Base-by-base conservation (phyloP, 2,888 invertebrate species). In the Drosophila cracens region DNA sequence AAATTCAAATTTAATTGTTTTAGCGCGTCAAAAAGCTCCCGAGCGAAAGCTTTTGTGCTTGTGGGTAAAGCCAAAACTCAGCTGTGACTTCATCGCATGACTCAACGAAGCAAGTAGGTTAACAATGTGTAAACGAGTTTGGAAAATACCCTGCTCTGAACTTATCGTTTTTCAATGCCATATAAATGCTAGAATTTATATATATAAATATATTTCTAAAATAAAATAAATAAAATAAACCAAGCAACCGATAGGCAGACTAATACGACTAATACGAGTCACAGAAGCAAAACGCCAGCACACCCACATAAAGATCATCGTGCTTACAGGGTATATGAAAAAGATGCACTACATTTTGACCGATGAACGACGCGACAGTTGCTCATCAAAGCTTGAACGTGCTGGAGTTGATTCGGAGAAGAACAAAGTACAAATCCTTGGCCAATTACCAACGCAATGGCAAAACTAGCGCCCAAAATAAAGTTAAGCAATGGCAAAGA, bases 401-500 rank as follows among this genome's bases (percentile, higher is more conserved):
- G 71, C 58, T 73, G 79, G 79, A 83, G 62, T 73, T 67, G 58
- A 71, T 61, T 72, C 64, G 46, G 53, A 51, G 53, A 40, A 25
- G 49, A 51, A 29, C 27, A 11, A n/a, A 21, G 25, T 18, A 25
- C 11, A 5, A 53, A 64, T 71, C 70, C 59, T 33, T 38, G 29
- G 51, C 51, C 61, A 82, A 89, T 81, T 74, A 76, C 53, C 67
- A 63, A 49, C 67, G 78, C 62, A 72, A 90, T 92, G 88, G 31
- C 86, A 38, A 86, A 76, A 59, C 56, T 89, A 33, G 90, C 94
- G 57, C 95, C 95, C 1, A 94, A 89, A 79, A 92, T 96, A 0
- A 94, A 94, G 75, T 94, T 97, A 6, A 94, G 93, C 83, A 95
- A 96, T 86, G 96, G 95, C 0, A 81, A 92, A 40, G 94, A 95